These are phyloP conservation scores for Sanderia malayensis DNA, from an alignment of 30 jellyfish, hydroid and myxozoan species.

Conservation along the genomic window DNA sequence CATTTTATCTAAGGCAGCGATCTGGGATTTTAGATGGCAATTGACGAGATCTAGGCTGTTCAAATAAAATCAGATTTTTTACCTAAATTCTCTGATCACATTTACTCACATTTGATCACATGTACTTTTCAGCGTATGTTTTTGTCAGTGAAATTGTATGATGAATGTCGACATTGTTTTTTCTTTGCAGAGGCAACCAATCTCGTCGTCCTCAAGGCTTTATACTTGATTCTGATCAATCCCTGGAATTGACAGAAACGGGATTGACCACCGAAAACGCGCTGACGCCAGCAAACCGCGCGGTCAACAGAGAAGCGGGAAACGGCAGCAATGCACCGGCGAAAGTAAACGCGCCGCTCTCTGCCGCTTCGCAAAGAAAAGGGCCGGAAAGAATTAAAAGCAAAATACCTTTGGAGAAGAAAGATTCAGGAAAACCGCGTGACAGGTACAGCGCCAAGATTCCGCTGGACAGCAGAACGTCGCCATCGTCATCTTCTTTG, in stretches of 20 bases:
- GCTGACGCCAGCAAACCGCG: neutral
- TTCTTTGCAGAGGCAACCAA: constrained; percentile 20
- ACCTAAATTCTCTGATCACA: too few species aligned
- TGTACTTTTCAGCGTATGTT: too few species aligned
- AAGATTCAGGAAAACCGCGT: neutral
- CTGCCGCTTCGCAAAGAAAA: neutral
- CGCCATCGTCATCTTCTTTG: constrained; percentile 30
- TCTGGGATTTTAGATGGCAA: too few species aligned
- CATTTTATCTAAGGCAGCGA: too few species aligned
- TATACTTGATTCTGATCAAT: constrained; percentile 50
- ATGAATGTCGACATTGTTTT: too few species aligned
- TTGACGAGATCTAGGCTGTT: too few species aligned
- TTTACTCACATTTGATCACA: too few species aligned
- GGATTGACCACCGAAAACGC: constrained; percentile 47
- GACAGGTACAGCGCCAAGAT: neutral
- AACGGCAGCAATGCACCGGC: neutral
- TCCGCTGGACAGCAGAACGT: neutral
- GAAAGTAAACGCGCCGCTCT: neutral
- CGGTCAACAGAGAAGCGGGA: neutral
- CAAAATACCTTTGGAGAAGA: neutral
- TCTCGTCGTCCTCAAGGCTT: constrained; percentile 43
- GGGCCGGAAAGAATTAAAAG: neutral
- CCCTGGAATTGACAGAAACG: constrained; percentile 55
- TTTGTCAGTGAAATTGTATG: too few species aligned
- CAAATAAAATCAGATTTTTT: too few species aligned